These are phyloP conservation scores for Pollicipes pollicipes DNA, from an alignment of 1,140 invertebrate genomes.

Conservation along the genomic window DNA sequence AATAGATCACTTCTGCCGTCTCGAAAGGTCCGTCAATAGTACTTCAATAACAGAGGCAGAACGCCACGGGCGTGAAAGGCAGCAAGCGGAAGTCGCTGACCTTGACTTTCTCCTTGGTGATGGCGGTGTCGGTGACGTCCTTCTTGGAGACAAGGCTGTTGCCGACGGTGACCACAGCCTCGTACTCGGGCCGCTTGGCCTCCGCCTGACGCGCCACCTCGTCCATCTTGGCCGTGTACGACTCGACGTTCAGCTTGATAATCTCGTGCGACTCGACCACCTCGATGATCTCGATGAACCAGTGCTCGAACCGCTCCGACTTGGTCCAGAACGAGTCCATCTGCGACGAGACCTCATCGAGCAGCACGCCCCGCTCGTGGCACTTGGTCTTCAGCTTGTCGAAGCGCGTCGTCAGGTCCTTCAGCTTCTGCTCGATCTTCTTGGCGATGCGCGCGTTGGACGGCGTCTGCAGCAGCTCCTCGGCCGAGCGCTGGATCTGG, in stretches of 20 bases:
- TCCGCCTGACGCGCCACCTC: constrained; percentile 33
- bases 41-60: too few relatives aligned
- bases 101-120: constrained; percentile 70
- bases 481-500: constrained; percentile 53
- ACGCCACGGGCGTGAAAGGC: too few relatives aligned
- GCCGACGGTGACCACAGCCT: constrained; percentile 57
- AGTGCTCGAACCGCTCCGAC: constrained; percentile 24
- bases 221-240: constrained; percentile 44
- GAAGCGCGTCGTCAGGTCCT: constrained; percentile 62
- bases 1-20: too few relatives aligned
- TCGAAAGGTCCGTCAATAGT: too few relatives aligned
- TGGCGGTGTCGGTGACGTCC: constrained; percentile 68
- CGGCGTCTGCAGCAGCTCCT: constrained; percentile 57
- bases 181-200: constrained; percentile 41
- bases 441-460: constrained; percentile 71
- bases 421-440: constrained; percentile 68
- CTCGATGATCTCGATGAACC: constrained; percentile 43
- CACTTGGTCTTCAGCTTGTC: constrained; percentile 66
- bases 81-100: too few relatives aligned
- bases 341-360: constrained; percentile 57
- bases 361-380: constrained; percentile 52
- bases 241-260: constrained; percentile 44
- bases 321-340: constrained; percentile 52
- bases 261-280: constrained; percentile 52
- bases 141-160: constrained; percentile 69